Percentiles rank a stretch among this genome's conserved stretches.
phyloP scores from a whole-genome alignment of 2,797 vertebrate species.

The Garrulus glandarius region DNA sequence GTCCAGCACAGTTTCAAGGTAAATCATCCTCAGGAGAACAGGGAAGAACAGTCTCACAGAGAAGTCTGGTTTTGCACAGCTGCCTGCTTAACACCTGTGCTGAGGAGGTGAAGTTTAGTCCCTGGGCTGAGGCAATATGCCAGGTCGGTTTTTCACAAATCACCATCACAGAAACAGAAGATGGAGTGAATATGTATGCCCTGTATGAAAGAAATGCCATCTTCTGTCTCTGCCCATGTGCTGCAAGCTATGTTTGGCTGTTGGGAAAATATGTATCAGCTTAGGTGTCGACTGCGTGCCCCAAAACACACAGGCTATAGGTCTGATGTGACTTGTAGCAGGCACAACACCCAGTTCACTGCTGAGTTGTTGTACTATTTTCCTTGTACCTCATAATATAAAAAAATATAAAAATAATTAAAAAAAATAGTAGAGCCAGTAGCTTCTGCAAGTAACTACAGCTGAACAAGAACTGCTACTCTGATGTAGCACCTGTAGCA shows the following conservation, averaged over 20 bases:
- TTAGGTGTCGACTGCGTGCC: background rate
- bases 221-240: background rate
- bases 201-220: conserved; percentile 13
- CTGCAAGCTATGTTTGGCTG: background rate
- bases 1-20: background rate
- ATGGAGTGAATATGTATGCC: background rate
- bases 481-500: background rate
- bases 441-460: background rate
- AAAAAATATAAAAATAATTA: background rate
- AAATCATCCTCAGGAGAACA: background rate
- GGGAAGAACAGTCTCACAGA: background rate
- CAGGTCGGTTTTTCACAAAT: background rate
- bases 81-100: background rate
- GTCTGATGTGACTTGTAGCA: background rate
- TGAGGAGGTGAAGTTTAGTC: background rate
- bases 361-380: background rate
- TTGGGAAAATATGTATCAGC: background rate
- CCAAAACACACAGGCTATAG: background rate
- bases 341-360: background rate
- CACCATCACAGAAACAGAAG: background rate
- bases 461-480: background rate
- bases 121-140: background rate
- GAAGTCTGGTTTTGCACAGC: background rate
- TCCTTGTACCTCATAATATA: background rate
- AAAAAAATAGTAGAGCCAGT: background rate